Base-by-base conservation (phyloP, 2,888 invertebrate genomes). In the Xestia ashworthii region DNA sequence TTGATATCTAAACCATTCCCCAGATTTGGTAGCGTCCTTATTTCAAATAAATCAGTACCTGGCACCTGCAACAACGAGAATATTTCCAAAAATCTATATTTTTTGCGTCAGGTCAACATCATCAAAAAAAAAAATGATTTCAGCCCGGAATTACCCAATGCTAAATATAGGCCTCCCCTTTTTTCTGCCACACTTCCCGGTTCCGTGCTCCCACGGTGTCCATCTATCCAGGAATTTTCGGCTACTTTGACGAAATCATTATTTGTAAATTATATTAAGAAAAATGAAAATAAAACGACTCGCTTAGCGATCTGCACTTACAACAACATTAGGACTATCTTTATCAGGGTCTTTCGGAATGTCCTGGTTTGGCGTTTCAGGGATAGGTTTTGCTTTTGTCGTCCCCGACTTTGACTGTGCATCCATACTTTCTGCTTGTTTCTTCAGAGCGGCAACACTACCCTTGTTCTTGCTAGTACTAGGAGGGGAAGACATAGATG, bases 11-110 rank as follows among this genome's bases (percentile, higher is more conserved):
- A 88, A 50, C 96, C 97, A 78, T 96, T 96, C 32, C 96, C 95
- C 38, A 97, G 87, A 82, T 92, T 94, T 5, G 98, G 98, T 73
- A 98, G 92, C 14, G 93, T 95, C 19, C 96, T 95, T 60, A 97
- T 93, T 92, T 98, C 98, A 90, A 98, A 98, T 81, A 98, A 90
- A 92, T 98, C 98, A 85, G 97, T 97, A 76, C 97, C 96, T 60
- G 98, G 98, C 50, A 98, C 97, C 98, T 98, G 90, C 25, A 92
- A 81, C 8, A 76, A 46, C 38, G n/a, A 8, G 65, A 41, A 53
- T 25, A 32, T 38, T 67, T 68, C 5, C 22, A 22, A 44, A 32
- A 69, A 44, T 25, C 14, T 16, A 75, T 1, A n/a, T n/a, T n/a
- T n/a, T n/a, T n/a, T n/a, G 32, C 32, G 32, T 32, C 32, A 32